These are phyloP conservation scores for Pristionchus exspectatus DNA, from an alignment of 2,888 invertebrate genomes.

Conservation along the genomic window DNA sequence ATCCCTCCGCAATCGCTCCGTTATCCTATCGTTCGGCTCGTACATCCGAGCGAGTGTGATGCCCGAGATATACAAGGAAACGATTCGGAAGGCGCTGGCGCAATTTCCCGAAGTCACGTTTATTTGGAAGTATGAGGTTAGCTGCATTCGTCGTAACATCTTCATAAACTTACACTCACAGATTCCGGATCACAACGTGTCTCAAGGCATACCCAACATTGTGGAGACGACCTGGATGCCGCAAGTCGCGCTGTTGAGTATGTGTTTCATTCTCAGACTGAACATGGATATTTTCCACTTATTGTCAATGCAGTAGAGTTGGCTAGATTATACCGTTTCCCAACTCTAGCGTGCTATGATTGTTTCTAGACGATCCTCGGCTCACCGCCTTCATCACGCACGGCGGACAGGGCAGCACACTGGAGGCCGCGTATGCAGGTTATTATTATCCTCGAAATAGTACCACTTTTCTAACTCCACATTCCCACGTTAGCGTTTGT, in stretches of 20 bases:
- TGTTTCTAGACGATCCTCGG: too few species aligned
- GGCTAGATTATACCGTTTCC: too few species aligned
- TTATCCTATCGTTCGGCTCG: slow-evolving; percentile 34
- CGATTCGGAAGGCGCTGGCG: background rate
- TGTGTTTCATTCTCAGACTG: background rate
- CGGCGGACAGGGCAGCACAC: too few species aligned
- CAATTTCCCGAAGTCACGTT: slow-evolving; percentile 17
- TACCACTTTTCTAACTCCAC: too few species aligned
- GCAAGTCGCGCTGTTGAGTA: background rate
- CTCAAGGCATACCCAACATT: background rate
- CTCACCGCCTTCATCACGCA: too few species aligned
- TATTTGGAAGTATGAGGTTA: slow-evolving; percentile 44
- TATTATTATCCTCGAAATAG: too few species aligned
- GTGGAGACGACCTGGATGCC: background rate
- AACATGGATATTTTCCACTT: too few species aligned
- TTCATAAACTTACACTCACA: background rate
- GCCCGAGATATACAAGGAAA: slow-evolving; percentile 15
- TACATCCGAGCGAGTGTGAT: background rate
- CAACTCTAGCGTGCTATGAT: too few species aligned
- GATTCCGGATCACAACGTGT: background rate
- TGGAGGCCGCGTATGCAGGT: too few species aligned
- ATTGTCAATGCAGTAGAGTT: too few species aligned
- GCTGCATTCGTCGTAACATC: too few species aligned
- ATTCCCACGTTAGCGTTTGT: too few species aligned
- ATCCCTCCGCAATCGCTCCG: background rate